Evolutionary conservation across 2,888 invertebrate species (phyloP).

Genomic region (Ypsolopha scabrella): DNA sequence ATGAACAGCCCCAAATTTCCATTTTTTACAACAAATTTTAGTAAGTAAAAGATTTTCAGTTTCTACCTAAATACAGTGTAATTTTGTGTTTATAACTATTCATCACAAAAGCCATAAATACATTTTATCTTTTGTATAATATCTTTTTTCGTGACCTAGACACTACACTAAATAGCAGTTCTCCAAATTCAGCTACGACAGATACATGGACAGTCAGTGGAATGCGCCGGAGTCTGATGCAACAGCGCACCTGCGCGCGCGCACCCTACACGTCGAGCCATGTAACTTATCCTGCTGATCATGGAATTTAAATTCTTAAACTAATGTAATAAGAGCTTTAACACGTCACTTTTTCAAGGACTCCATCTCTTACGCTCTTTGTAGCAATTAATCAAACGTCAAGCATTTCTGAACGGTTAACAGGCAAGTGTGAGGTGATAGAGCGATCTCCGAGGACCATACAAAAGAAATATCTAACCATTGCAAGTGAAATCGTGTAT

Average conservation of each 20-base stretch:
- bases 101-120: too few species aligned
- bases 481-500: background rate
- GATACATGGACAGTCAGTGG: slow-evolving; percentile 16
- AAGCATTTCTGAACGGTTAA: slow-evolving; percentile 27
- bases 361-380: slow-evolving; percentile 37
- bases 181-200: background rate
- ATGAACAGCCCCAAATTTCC: too few species aligned
- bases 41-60: too few species aligned
- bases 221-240: slow-evolving; percentile 37
- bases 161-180: too few species aligned
- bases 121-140: too few species aligned
- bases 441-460: background rate
- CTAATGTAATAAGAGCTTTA: too few species aligned
- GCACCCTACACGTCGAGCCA: slow-evolving; percentile 25
- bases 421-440: background rate
- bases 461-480: background rate
- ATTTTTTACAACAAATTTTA: too few species aligned
- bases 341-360: slow-evolving; percentile 3
- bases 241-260: slow-evolving; percentile 36
- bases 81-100: too few species aligned
- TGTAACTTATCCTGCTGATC: background rate
- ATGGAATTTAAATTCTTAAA: too few species aligned
- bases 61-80: too few species aligned
- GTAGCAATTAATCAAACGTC: slow-evolving; percentile 39
- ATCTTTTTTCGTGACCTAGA: too few species aligned